Evolutionary conservation across 2,797 vertebrate genomes (phyloP).

Genomic region (Semotilus atromaculatus): DNA sequence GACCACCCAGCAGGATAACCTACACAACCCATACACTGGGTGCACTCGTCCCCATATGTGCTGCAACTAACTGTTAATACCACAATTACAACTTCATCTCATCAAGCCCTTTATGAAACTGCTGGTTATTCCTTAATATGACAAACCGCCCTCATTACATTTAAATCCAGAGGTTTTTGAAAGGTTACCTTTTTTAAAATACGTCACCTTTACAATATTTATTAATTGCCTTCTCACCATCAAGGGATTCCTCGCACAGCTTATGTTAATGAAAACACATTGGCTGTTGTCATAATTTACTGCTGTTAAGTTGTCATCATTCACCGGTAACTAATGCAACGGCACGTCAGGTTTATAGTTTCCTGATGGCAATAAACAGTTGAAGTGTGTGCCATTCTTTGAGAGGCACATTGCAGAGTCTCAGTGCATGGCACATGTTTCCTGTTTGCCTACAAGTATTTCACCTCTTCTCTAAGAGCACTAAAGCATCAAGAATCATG

Average conservation of each 20-base stretch:
- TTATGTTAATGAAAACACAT: slow-evolving; percentile 13
- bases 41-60: not conserved
- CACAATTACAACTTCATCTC: not conserved
- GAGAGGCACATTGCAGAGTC: not conserved
- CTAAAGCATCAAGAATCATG: not conserved
- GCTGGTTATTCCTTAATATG: not conserved
- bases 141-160: not conserved
- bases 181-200: not conserved
- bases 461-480: not conserved
- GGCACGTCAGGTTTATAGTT: slow-evolving; percentile 15
- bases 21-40: slow-evolving; percentile 26
- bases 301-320: not conserved
- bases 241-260: not conserved
- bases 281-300: not conserved
- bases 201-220: not conserved
- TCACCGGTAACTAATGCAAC: not conserved
- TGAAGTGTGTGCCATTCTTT: not conserved
- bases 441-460: not conserved
- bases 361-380: slow-evolving; percentile 24
- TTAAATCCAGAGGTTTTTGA: not conserved
- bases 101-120: not conserved
- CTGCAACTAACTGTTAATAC: not conserved
- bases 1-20: slow-evolving; percentile 49
- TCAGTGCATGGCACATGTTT: slow-evolving; percentile 15
- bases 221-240: not conserved